Conservation (phyloP, 2,113 vertebrate species). For the Isurus oxyrinchus region DNA sequence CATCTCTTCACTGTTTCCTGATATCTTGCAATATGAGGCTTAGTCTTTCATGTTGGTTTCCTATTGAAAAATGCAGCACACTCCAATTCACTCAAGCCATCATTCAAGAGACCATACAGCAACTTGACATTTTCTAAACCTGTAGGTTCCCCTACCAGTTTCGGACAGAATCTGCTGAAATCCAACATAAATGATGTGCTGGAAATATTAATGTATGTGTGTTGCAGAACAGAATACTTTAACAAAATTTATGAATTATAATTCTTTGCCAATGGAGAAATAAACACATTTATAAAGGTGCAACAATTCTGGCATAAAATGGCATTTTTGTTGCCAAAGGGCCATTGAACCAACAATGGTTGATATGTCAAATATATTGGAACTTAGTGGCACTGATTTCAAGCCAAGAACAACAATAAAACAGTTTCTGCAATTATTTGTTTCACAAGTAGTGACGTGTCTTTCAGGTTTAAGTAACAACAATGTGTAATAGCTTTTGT, state of each 20-base stretch:
- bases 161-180: neutral
- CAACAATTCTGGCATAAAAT: neutral
- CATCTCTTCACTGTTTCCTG: neutral
- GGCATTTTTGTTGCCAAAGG: neutral
- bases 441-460: neutral
- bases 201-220: neutral
- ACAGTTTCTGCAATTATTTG: neutral
- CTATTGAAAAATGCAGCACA: neutral
- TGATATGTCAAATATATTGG: neutral
- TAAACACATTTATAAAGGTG: neutral
- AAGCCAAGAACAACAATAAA: constrained; percentile 1
- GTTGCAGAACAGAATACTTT: neutral
- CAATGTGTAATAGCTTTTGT: neutral
- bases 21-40: neutral
- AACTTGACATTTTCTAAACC: neutral
- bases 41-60: neutral
- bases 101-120: neutral
- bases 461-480: neutral
- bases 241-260: neutral
- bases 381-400: neutral
- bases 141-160: neutral
- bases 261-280: neutral
- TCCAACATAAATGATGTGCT: neutral
- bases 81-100: neutral
- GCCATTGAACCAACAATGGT: neutral